phyloP scores from a whole-genome alignment of 2,888 invertebrate genomes.

The Entomobrya multifasciata region DNA sequence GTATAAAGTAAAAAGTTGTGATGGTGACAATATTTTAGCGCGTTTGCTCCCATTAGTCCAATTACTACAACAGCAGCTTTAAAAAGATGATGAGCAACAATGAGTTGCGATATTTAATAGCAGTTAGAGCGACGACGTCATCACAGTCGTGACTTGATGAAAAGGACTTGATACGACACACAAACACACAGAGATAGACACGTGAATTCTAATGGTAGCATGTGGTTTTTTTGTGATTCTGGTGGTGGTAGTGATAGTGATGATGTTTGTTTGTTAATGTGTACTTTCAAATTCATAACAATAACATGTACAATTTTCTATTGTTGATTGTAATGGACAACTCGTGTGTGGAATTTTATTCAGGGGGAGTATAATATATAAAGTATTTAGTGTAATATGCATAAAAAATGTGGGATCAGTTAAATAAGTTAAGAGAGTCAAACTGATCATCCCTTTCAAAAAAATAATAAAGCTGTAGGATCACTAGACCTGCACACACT shows the following conservation, averaged over 20 bases:
- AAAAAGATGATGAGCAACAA: neutral
- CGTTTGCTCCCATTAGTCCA: slow-evolving; percentile 50
- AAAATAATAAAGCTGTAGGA: neutral
- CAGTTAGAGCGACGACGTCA: slow-evolving; percentile 32
- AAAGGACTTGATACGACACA: slow-evolving; percentile 38
- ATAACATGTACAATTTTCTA: slow-evolving; percentile 53
- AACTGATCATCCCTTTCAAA: slow-evolving; percentile 22
- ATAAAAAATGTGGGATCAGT: slow-evolving; percentile 12
- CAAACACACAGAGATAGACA: neutral
- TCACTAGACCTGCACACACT: neutral
- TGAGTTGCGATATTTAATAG: slow-evolving; percentile 41
- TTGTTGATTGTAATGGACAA: slow-evolving; percentile 54
- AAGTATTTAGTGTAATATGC: too few relatives aligned
- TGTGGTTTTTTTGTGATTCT: neutral
- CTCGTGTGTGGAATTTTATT: slow-evolving; percentile 59
- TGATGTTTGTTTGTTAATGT: slow-evolving; percentile 49
- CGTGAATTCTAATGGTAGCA: slow-evolving; percentile 8
- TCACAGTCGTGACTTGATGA: slow-evolving; percentile 45
- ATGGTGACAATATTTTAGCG: slow-evolving; percentile 60
- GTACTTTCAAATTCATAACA: slow-evolving; percentile 58
- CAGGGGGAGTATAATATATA: neutral
- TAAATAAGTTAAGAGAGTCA: neutral
- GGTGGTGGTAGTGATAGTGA: neutral
- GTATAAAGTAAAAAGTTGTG: slow-evolving; percentile 33
- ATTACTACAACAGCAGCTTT: slow-evolving; percentile 31